Conservation (phyloP, 2,888 invertebrate genomes). For the Hoplodrina blanda region DNA sequence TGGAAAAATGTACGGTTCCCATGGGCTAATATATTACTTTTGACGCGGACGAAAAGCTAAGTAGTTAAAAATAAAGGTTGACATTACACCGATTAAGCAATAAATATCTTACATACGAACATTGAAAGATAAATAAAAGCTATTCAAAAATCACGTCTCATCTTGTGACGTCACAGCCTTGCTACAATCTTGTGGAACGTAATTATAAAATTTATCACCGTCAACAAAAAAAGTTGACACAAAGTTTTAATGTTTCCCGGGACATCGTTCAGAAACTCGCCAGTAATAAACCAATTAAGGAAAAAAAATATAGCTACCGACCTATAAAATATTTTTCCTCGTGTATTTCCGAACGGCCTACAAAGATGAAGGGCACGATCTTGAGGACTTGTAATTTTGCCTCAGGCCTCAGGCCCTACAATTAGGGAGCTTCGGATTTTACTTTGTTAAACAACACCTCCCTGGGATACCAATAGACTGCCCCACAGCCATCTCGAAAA, state of each 20-base stretch:
- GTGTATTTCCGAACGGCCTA: conserved; percentile 56
- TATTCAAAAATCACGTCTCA: conserved; percentile 5
- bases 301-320: conserved; percentile 55
- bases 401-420: conserved; percentile 60
- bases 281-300: conserved; percentile 72
- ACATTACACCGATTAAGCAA: too few relatives aligned
- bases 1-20: too few relatives aligned
- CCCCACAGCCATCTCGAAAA: conserved; percentile 47
- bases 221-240: conserved; percentile 53
- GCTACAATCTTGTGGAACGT: conserved; percentile 52
- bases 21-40: too few relatives aligned
- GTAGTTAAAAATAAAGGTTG: too few relatives aligned
- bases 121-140: too few relatives aligned
- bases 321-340: conserved; percentile 40
- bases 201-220: conserved; percentile 68
- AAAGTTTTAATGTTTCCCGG: conserved; percentile 56
- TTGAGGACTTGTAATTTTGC: conserved; percentile 70
- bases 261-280: conserved; percentile 61
- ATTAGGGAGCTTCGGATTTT: conserved; percentile 64
- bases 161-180: conserved; percentile 19
- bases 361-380: conserved; percentile 65
- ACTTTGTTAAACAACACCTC: conserved; percentile 72
- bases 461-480: conserved; percentile 58
- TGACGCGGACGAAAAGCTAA: too few relatives aligned
- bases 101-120: too few relatives aligned